Evolutionary conservation across 2,888 invertebrate species (phyloP).

Genomic region (Hemaris fuciformis): DNA sequence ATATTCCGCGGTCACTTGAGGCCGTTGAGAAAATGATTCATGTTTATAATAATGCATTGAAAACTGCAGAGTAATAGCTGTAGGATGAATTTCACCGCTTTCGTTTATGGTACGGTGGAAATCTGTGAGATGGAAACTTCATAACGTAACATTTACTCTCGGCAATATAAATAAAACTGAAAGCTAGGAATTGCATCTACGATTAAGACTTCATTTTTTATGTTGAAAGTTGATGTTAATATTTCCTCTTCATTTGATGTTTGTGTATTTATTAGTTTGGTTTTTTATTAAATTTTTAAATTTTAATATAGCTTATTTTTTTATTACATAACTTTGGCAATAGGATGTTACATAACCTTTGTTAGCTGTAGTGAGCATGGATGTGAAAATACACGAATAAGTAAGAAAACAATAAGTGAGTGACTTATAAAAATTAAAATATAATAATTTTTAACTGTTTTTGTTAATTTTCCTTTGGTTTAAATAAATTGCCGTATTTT

Average conservation of each 20-base stretch:
- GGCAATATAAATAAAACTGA: neutral
- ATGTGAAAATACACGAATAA: too few relatives aligned
- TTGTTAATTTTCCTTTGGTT: too few relatives aligned
- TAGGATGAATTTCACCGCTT: slow-evolving; percentile 49
- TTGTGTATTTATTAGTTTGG: neutral
- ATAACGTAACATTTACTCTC: slow-evolving; percentile 1
- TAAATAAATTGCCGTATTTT: too few relatives aligned
- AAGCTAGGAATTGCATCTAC: neutral
- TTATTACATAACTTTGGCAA: too few relatives aligned
- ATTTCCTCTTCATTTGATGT: neutral
- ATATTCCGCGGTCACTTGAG: too few relatives aligned
- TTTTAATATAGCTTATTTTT: too few relatives aligned
- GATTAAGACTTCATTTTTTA: neutral
- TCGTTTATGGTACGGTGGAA: slow-evolving; percentile 35
- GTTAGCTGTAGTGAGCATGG: too few relatives aligned
- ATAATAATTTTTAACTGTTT: too few relatives aligned
- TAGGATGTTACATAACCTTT: too few relatives aligned
- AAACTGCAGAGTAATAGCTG: slow-evolving; percentile 28
- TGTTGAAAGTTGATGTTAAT: neutral
- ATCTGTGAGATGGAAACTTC: slow-evolving; percentile 14
- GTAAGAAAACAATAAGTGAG: too few relatives aligned
- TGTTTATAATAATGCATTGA: slow-evolving; percentile 26
- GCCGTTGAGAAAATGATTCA: slow-evolving; percentile 40
- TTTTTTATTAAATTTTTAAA: too few relatives aligned
- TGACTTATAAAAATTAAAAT: too few relatives aligned